Percentiles rank a stretch among this genome's conserved stretches.
phyloP scores from a whole-genome alignment of 2,113 vertebrate species.

The Embiotoca jacksoni region DNA sequence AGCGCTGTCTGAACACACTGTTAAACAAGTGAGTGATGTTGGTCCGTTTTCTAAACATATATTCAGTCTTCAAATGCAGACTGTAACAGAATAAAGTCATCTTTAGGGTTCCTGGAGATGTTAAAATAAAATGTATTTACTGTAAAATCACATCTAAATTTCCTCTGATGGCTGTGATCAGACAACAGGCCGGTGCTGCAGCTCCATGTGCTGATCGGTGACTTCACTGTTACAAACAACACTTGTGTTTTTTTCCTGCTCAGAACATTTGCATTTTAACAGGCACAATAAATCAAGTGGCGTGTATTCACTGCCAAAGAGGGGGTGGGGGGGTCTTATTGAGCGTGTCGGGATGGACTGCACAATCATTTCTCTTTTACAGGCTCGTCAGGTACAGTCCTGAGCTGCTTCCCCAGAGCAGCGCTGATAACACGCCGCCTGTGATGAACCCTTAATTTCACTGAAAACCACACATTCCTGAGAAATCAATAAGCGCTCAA shows the following conservation, averaged over 20 bases:
- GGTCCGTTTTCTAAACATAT: background rate
- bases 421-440: slow-evolving; percentile 37
- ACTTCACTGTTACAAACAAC: slow-evolving; percentile 38
- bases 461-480: slow-evolving; percentile 17
- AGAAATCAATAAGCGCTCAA: slow-evolving; percentile 40
- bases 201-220: slow-evolving; percentile 38
- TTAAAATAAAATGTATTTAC: too few relatives aligned
- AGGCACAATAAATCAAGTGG: slow-evolving; percentile 80
- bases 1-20: background rate
- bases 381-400: slow-evolving; percentile 56
- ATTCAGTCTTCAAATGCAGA: background rate
- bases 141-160: slow-evolving; percentile 22
- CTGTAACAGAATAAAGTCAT: background rate
- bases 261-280: slow-evolving; percentile 80
- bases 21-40: background rate
- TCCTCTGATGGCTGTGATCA: slow-evolving; percentile 43
- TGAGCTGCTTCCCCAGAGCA: slow-evolving; percentile 16
- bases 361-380: slow-evolving; percentile 53
- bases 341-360: slow-evolving; percentile 59
- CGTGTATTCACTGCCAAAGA: slow-evolving; percentile 49
- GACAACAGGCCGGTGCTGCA: slow-evolving; percentile 16
- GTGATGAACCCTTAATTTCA: slow-evolving; percentile 52
- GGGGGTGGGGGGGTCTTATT: slow-evolving; percentile 26
- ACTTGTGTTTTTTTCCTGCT: slow-evolving; percentile 29
- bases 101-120: background rate